Evolutionary conservation across 2,113 vertebrate genomes (phyloP).

Genomic region (Myiozetetes cayanensis): DNA sequence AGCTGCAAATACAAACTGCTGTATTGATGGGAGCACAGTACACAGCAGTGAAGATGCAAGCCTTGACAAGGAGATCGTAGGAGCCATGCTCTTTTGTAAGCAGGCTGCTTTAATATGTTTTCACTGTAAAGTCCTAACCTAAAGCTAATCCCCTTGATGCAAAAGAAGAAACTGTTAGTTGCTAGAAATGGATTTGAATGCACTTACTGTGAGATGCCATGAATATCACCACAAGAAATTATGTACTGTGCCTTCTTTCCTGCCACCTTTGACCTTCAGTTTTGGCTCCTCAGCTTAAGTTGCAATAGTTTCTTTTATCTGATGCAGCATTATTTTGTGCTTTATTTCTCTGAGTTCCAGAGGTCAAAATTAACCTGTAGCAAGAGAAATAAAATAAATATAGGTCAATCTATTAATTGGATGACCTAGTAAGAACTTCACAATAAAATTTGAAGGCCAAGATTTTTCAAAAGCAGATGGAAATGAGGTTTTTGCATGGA

Average conservation of each 20-base stretch:
- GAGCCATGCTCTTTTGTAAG: background rate
- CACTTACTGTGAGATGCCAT: constrained; percentile 16
- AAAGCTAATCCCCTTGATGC: background rate
- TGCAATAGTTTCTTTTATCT: constrained; percentile 8
- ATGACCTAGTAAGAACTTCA: background rate
- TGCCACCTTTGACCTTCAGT: constrained; percentile 56
- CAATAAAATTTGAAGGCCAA: background rate
- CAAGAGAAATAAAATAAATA: constrained; percentile 27
- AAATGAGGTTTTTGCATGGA: constrained; percentile 2
- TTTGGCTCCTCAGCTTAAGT: background rate
- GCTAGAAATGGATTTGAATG: background rate
- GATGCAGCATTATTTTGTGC: background rate
- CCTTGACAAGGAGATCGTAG: background rate
- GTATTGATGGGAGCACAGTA: background rate
- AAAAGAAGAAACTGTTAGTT: background rate
- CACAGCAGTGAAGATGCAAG: background rate
- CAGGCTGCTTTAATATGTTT: background rate
- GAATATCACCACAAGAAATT: constrained; percentile 17
- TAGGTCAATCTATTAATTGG: constrained; percentile 2
- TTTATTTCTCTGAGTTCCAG: constrained; percentile 34
- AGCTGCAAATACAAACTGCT: background rate
- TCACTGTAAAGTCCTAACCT: background rate
- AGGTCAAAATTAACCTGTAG: constrained; percentile 52
- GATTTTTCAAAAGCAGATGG: background rate
- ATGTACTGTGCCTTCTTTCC: background rate